Evolutionary conservation across 2,113 vertebrate genomes (phyloP).

Genomic region (Nettapus auritus): DNA sequence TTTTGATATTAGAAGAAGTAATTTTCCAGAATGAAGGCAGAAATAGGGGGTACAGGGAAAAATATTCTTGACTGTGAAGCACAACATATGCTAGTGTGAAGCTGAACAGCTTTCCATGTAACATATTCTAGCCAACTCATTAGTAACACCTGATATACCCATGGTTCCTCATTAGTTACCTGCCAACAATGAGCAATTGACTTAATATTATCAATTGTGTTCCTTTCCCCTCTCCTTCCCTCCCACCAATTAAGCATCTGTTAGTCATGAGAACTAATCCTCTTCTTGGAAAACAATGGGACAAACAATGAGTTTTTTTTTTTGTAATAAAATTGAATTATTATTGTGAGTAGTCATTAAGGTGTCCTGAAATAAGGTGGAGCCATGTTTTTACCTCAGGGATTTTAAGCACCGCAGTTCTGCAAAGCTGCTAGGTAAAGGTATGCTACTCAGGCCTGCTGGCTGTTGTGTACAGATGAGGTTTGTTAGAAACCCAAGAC

Average conservation of each 20-base stretch:
- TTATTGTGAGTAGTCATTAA: constrained; percentile 38
- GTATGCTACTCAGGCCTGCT: not conserved
- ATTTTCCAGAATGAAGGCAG: constrained; percentile 8
- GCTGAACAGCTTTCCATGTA: constrained; percentile 50
- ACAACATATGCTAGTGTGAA: constrained; percentile 39
- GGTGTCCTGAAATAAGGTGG: not conserved
- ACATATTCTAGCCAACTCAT: constrained; percentile 52
- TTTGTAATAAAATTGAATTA: constrained; percentile 30
- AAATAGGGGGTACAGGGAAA: not conserved
- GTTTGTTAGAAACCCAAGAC: not conserved
- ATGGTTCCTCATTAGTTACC: constrained; percentile 36
- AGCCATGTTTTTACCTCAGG: not conserved
- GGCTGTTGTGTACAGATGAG: not conserved
- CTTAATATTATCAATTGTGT: constrained; percentile 21
- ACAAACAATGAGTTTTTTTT: constrained; percentile 24
- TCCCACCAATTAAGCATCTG: constrained; percentile 63
- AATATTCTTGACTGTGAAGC: not conserved
- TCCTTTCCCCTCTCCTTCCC: constrained; percentile 5
- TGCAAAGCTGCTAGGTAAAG: not conserved
- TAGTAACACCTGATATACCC: constrained; percentile 67
- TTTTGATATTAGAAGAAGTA: not conserved
- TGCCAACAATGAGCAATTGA: constrained; percentile 54
- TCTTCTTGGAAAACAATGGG: constrained; percentile 10
- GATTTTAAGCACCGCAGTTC: not conserved
- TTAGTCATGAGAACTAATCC: constrained; percentile 46